Conservation (phyloP, 2,888 invertebrate species). For the Hemistola chrysoprasaria region DNA sequence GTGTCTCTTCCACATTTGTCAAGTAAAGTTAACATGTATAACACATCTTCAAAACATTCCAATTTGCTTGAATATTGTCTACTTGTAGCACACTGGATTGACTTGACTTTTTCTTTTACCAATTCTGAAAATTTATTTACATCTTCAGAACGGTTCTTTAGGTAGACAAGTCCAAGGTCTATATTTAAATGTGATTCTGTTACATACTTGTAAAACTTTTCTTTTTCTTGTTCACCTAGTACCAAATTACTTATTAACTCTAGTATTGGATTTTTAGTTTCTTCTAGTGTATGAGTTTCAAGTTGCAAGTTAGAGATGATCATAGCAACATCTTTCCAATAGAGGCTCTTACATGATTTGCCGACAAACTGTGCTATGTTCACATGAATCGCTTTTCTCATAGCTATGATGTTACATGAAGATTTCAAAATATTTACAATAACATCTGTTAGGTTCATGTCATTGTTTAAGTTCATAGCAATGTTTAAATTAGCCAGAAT, state of each 20-base stretch:
- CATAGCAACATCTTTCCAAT: conserved; percentile 47
- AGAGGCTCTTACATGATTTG: conserved; percentile 42
- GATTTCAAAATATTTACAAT: conserved; percentile 52
- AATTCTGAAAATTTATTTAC: conserved; percentile 37
- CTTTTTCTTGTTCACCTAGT: conserved; percentile 35
- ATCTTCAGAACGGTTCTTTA: conserved; percentile 42
- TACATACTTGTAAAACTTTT: conserved; percentile 37
- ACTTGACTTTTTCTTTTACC: conserved; percentile 43
- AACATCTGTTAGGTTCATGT: conserved; percentile 27
- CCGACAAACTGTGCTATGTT: conserved; percentile 55
- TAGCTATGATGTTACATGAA: conserved; percentile 59
- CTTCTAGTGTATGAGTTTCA: conserved; percentile 27
- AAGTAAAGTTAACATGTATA: conserved; percentile 45
- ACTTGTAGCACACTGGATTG: conserved; percentile 42
- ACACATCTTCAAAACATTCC: conserved; percentile 48
- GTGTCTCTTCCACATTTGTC: conserved; percentile 33
- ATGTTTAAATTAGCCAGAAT: conserved; percentile 40
- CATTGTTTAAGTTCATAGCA: conserved; percentile 16
- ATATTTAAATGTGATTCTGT: conserved; percentile 40
- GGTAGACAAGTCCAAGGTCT: conserved; percentile 50
- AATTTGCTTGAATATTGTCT: conserved; percentile 59
- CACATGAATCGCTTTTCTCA: conserved; percentile 55
- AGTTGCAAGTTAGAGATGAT: conserved; percentile 43
- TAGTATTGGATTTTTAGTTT: conserved; percentile 34
- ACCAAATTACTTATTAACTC: conserved; percentile 31